Evolutionary conservation across 2,888 invertebrate species (phyloP), one percentile per base, ranked within the genome.

Genomic region (Keiferia lycopersicella): DNA sequence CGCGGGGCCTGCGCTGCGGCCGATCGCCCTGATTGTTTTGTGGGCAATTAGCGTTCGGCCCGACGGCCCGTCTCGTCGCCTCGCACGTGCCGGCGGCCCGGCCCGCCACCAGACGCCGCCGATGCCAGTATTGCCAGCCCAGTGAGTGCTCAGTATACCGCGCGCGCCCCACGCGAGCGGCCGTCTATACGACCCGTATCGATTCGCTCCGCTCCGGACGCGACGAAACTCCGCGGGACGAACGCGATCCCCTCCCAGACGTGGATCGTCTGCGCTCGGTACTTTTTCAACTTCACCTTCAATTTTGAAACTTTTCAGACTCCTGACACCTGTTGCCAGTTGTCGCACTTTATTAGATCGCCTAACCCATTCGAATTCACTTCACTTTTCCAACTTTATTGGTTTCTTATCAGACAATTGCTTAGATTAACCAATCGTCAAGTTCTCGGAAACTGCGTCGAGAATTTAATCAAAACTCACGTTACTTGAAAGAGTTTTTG

Each of bases 111-210:
- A 56, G 62, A 53, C 41, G 63, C 58, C 64, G 64, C 72, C 38
- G 62, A 45, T 34, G 63, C 58, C 64, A 64, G 68, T 38, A 58
- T 50, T 65, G 68, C 67, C 66, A 67, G 69, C 61, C 67, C 66
- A 64, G 79, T 30, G 6, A 30, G 30, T 30, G 30, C 30, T 70
- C 87, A 90, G 90, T 91, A 83, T 82, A 82, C 88, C 88, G 88
- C 88, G 89, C 86, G 88, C 85, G 81, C 80, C 81, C 81, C 74
- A 79, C 80, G 90, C 86, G 87, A 87, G 86, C 84, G 91, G 89
- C 78, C 80, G 91, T 82, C 63, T 61, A 65, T 70, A 67, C 71
- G 66, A 68, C 66, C 62, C 66, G 53, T 64, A 51, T 45, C 66
- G 63, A 69, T 65, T 73, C 73, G 71, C 74, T 69, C 70, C 67